Percentiles rank a stretch among this genome's conserved stretches.
These are phyloP conservation scores for Coleophora deauratella DNA, from an alignment of 2,888 invertebrate genomes.

Conservation along the genomic window DNA sequence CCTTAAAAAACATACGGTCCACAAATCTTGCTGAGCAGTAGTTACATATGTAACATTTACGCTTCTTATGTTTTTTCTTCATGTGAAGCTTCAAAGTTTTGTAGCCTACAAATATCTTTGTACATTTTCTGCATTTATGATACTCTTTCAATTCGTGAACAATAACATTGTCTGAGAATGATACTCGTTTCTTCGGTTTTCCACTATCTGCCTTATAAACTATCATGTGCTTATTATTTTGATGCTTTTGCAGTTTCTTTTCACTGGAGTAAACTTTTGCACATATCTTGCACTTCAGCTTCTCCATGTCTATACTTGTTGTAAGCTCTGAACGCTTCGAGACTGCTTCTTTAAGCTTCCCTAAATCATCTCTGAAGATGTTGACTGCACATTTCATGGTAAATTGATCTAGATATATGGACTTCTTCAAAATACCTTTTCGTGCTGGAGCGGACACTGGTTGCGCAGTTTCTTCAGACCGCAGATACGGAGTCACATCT, in stretches of 20 bases:
- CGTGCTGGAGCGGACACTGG: neutral
- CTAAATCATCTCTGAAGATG: slow-evolving; percentile 34
- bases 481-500: slow-evolving; percentile 39
- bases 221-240: slow-evolving; percentile 49
- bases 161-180: slow-evolving; percentile 55
- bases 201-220: slow-evolving; percentile 25
- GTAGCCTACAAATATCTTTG: slow-evolving; percentile 47
- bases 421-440: neutral
- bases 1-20: slow-evolving; percentile 55
- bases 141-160: slow-evolving; percentile 52
- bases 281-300: slow-evolving; percentile 48
- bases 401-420: slow-evolving; percentile 18
- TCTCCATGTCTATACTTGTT: slow-evolving; percentile 21
- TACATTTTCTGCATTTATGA: slow-evolving; percentile 55
- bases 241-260: slow-evolving; percentile 45
- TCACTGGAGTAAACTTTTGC: slow-evolving; percentile 42
- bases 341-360: slow-evolving; percentile 22
- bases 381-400: slow-evolving; percentile 32
- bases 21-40: slow-evolving; percentile 53
- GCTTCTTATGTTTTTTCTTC: slow-evolving; percentile 47
- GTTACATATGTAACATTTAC: slow-evolving; percentile 58
- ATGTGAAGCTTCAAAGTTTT: slow-evolving; percentile 39
- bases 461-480: slow-evolving; percentile 7
- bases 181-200: slow-evolving; percentile 48
- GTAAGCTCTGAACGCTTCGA: slow-evolving; percentile 22